phyloP scores from a whole-genome alignment of 2,888 invertebrate species.

The Latrodectus elegans region DNA sequence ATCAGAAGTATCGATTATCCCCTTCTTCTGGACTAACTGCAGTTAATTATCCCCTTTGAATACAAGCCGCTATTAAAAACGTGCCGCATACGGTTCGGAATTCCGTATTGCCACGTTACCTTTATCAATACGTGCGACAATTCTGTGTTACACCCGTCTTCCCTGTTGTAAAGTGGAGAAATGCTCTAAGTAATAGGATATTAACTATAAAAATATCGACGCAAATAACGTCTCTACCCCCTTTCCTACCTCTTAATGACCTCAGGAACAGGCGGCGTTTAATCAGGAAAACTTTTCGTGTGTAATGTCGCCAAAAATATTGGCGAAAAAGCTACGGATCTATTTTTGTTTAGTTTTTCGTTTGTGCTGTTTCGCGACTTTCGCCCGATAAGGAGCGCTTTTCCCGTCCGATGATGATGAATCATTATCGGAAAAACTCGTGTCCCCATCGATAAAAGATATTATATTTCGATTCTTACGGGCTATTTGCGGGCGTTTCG shows the following conservation, averaged over 20 bases:
- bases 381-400: conserved; percentile 46
- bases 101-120: background rate
- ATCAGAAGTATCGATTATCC: background rate
- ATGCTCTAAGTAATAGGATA: background rate
- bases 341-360: conserved; percentile 18
- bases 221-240: conserved; percentile 40
- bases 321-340: conserved; percentile 60
- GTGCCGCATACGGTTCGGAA: background rate
- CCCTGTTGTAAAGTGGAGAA: background rate
- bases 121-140: background rate
- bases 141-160: background rate
- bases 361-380: conserved; percentile 9
- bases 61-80: background rate
- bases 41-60: conserved; percentile 2
- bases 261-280: conserved; percentile 31
- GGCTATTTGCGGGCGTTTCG: conserved; percentile 59
- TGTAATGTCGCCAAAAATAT: conserved; percentile 64
- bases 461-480: conserved; percentile 64
- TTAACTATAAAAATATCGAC: conserved; percentile 32
- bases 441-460: conserved; percentile 53
- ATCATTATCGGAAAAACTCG: conserved; percentile 66
- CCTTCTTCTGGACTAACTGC: background rate
- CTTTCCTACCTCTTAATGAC: conserved; percentile 43
- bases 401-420: conserved; percentile 48
- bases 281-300: conserved; percentile 52